Percentiles rank a stretch among this genome's conserved stretches.
These are phyloP conservation scores for Caradrina kadenii DNA, from an alignment of 2,888 invertebrate species.

Conservation along the genomic window DNA sequence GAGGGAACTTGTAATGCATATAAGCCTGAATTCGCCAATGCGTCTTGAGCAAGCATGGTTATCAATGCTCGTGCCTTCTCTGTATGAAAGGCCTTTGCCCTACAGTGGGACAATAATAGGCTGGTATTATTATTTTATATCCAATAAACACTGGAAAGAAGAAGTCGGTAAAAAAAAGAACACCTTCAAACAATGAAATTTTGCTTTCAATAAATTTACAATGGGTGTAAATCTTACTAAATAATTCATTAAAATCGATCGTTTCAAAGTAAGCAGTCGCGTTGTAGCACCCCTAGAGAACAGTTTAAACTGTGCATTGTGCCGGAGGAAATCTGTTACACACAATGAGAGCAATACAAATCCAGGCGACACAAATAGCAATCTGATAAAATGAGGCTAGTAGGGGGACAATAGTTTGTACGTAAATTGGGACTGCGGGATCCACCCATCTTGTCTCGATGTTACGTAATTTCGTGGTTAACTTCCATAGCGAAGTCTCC, in stretches of 20 bases:
- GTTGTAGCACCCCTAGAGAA: constrained; percentile 20
- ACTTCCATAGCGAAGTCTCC: constrained; percentile 14
- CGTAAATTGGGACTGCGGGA: constrained; percentile 1
- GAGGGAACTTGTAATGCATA: no score
- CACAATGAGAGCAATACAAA: constrained; percentile 60
- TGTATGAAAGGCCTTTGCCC: no score
- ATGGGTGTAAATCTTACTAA: constrained; percentile 6
- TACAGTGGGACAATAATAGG: no score
- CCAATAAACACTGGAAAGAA: no score
- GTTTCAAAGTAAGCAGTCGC: constrained; percentile 19
- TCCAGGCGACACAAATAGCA: constrained; percentile 62
- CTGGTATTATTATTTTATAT: no score
- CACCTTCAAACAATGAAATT: background rate
- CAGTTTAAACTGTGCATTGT: constrained; percentile 46
- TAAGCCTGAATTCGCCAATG: no score
- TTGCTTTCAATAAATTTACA: constrained; percentile 2
- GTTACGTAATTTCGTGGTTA: constrained; percentile 1
- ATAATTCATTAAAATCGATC: constrained; percentile 23
- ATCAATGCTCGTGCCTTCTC: no score
- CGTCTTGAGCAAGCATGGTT: no score
- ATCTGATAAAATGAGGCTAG: constrained; percentile 62
- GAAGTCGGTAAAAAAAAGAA: background rate
- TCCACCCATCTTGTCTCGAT: background rate
- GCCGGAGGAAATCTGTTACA: constrained; percentile 53
- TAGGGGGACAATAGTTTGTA: constrained; percentile 44